Evolutionary conservation across 2,888 invertebrate genomes (phyloP).

Genomic region (Anthoptus insignis): DNA sequence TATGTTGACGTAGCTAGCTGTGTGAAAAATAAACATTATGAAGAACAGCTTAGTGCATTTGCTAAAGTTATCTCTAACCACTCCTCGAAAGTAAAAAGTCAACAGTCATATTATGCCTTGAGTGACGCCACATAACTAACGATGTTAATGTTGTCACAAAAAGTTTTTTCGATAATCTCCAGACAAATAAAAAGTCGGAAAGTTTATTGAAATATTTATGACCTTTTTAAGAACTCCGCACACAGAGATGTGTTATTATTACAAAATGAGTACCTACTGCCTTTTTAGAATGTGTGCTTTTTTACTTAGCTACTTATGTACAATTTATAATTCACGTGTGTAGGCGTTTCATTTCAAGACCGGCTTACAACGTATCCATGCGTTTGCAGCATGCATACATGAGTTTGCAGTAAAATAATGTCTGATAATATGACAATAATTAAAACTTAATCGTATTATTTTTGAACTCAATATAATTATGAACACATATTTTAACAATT

Average conservation of each 20-base stretch:
- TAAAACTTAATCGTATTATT: no score
- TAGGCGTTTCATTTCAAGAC: no score
- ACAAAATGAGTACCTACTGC: neutral
- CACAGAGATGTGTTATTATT: neutral
- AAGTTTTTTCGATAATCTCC: constrained; percentile 47
- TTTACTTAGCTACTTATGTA: neutral
- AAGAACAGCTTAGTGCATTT: constrained; percentile 72
- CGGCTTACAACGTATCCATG: no score
- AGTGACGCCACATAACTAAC: constrained; percentile 68
- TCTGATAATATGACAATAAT: no score
- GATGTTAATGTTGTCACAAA: constrained; percentile 57
- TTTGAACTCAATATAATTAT: no score
- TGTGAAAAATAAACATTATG: constrained; percentile 78
- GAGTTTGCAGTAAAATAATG: no score
- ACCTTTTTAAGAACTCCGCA: constrained; percentile 20
- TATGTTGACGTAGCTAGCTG: constrained; percentile 68
- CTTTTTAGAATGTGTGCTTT: neutral
- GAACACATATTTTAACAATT: neutral
- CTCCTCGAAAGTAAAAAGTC: constrained; percentile 77
- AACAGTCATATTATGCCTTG: constrained; percentile 72
- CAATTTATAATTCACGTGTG: neutral
- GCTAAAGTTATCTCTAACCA: constrained; percentile 78
- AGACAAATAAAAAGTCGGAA: constrained; percentile 37
- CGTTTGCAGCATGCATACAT: no score
- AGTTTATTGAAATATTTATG: constrained; percentile 38